These are phyloP conservation scores for Spatulosminthurus flaviceps DNA, from an alignment of 2,888 invertebrate genomes.

Conservation along the genomic window DNA sequence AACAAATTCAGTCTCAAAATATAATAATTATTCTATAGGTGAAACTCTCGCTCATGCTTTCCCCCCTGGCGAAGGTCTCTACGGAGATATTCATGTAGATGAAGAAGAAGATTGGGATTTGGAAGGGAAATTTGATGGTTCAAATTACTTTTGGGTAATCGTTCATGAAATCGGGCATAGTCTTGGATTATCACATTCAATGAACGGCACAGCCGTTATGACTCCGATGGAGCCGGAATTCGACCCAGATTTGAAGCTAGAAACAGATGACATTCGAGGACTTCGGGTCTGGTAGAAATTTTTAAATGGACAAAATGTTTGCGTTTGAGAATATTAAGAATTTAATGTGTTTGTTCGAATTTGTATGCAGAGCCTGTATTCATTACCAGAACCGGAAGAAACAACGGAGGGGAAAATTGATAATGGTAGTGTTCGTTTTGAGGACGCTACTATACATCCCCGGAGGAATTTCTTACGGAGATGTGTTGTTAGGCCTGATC, in stretches of 20 bases:
- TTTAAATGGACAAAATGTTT: no score
- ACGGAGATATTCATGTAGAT: constrained; percentile 46
- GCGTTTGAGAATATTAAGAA: no score
- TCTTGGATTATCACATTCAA: constrained; percentile 33
- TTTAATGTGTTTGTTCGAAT: no score
- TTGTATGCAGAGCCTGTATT: no score
- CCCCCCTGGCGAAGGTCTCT: constrained; percentile 34
- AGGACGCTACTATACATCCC: no score
- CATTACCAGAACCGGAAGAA: not conserved
- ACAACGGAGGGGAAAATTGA: not conserved
- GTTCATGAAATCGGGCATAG: constrained; percentile 45
- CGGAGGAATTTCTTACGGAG: not conserved
- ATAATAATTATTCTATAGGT: no score
- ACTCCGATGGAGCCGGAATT: not conserved
- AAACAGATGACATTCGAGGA: constrained; percentile 2
- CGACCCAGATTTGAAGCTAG: constrained; percentile 1
- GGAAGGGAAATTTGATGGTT: not conserved
- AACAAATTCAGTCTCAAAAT: no score
- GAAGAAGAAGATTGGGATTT: constrained; percentile 32
- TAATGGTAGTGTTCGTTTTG: not conserved
- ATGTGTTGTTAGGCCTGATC: not conserved
- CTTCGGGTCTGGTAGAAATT: no score
- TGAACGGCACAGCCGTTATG: constrained; percentile 10
- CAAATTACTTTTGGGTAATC: constrained; percentile 37
- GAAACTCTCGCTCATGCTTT: constrained; percentile 47